Percentiles rank a stretch among this genome's conserved stretches.
Conservation (phyloP, 2,113 vertebrate genomes). For the Donacobius atricapilla region DNA sequence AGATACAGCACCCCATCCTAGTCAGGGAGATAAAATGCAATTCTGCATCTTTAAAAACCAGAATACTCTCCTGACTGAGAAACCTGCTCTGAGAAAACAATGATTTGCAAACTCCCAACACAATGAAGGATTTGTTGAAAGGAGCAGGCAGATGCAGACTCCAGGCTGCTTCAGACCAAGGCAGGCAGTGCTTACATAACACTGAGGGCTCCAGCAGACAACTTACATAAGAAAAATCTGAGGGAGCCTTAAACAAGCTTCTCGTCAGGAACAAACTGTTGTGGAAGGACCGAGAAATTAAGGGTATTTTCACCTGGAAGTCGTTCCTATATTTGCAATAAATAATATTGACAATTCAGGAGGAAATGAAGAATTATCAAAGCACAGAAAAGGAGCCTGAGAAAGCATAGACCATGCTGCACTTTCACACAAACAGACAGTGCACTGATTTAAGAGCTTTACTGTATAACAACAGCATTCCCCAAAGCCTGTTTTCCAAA, state of each 20-base stretch:
- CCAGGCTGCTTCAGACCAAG: not conserved
- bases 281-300: not conserved
- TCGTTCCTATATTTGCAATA: not conserved
- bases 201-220: not conserved
- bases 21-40: not conserved
- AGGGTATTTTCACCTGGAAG: not conserved
- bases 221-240: not conserved
- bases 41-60: not conserved
- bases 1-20: not conserved
- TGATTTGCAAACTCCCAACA: not conserved
- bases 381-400: not conserved
- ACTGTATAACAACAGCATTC: not conserved
- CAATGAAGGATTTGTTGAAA: not conserved
- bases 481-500: not conserved
- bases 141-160: slow-evolving; percentile 7
- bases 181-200: slow-evolving; percentile 30
- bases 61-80: not conserved
- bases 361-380: not conserved
- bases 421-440: not conserved
- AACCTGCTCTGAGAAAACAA: not conserved
- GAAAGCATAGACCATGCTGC: not conserved
- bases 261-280: not conserved
- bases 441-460: not conserved
- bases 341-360: not conserved
- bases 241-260: not conserved